Evolutionary conservation across 2,113 vertebrate genomes (phyloP).

Genomic region (Tapirus terrestris): DNA sequence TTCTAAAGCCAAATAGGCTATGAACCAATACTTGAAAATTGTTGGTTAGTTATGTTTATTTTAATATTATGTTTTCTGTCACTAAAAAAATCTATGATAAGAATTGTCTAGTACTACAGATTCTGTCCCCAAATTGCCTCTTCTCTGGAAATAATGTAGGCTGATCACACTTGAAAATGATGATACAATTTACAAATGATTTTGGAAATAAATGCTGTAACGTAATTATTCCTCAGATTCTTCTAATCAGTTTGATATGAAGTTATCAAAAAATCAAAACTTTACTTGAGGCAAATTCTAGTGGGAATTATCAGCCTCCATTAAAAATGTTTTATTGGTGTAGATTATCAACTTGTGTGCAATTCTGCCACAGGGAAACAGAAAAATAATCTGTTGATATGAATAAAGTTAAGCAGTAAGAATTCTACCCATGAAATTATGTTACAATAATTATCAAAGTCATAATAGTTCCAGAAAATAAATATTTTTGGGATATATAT

Average conservation of each 20-base stretch:
- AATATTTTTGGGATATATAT: neutral
- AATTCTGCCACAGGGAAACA: conserved; percentile 71
- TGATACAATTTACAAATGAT: conserved; percentile 47
- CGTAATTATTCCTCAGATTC: conserved; percentile 41
- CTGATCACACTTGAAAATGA: conserved; percentile 59
- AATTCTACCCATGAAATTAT: conserved; percentile 44
- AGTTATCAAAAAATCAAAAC: conserved; percentile 75
- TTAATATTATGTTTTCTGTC: conserved; percentile 51
- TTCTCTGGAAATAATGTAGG: conserved; percentile 54
- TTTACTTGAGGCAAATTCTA: conserved; percentile 73
- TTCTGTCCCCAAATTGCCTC: conserved; percentile 53
- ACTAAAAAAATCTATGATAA: conserved; percentile 44
- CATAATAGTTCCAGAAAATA: neutral
- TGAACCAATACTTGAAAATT: neutral
- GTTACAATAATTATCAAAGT: neutral
- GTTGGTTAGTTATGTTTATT: conserved; percentile 2
- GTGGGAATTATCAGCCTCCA: conserved; percentile 69
- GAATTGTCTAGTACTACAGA: neutral
- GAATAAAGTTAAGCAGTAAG: conserved; percentile 55
- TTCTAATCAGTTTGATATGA: conserved; percentile 73
- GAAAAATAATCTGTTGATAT: conserved; percentile 48
- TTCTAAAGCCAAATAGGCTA: conserved; percentile 37
- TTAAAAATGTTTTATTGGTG: conserved; percentile 42
- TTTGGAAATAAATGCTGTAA: conserved; percentile 74
- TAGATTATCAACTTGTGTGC: conserved; percentile 73